phyloP scores from a whole-genome alignment of 92 coral and sea anemone genomes.

The Bergia sp. region DNA sequence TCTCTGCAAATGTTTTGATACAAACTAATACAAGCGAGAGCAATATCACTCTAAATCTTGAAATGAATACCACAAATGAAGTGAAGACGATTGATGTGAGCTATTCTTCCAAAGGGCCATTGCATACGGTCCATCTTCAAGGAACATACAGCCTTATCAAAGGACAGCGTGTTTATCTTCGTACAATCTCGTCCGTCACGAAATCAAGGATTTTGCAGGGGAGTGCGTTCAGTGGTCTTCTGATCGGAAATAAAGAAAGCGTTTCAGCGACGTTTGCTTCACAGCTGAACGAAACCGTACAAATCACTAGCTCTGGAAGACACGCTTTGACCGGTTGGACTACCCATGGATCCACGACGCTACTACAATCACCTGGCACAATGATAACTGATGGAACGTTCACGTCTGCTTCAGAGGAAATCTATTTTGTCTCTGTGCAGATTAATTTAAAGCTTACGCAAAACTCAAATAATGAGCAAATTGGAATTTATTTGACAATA shows the following conservation, averaged over 20 bases:
- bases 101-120: slow-evolving; percentile 2
- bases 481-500: slow-evolving; percentile 5
- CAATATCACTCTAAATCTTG: neutral
- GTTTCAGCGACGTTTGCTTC: slow-evolving; percentile 1
- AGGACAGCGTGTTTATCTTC: slow-evolving; percentile 33
- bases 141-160: slow-evolving; percentile 1
- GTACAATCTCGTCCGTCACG: neutral
- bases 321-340: slow-evolving; percentile 34
- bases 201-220: slow-evolving; percentile 8
- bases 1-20: slow-evolving; percentile 19
- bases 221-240: slow-evolving; percentile 32
- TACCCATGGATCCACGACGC: neutral
- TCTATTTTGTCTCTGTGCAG: slow-evolving; percentile 8
- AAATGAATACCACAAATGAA: neutral
- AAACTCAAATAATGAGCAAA: neutral
- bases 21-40: slow-evolving; percentile 15
- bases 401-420: slow-evolving; percentile 3
- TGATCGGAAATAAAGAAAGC: neutral
- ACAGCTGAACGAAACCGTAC: neutral
- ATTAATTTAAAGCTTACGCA: neutral
- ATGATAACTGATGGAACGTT: neutral
- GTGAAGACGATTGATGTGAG: slow-evolving; percentile 7
- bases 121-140: neutral
- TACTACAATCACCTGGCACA: neutral
- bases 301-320: slow-evolving; percentile 1